Base-by-base conservation (phyloP, 2,888 invertebrate genomes). In the Psylliodes chrysocephalus region DNA sequence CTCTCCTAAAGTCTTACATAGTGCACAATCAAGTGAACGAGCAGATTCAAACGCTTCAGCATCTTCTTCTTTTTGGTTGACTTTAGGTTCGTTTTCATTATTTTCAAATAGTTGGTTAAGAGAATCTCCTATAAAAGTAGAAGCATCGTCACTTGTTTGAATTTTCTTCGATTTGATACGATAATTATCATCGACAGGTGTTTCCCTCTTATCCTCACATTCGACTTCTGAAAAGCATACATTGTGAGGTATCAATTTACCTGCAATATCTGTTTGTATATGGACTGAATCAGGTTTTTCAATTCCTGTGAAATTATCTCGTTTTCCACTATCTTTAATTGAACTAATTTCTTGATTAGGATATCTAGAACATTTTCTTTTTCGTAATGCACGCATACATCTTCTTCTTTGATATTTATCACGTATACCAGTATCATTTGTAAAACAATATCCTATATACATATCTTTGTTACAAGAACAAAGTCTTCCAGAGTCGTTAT, bases 1-100 rank as follows among this genome's bases (percentile, higher is more conserved):
- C 7, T 65, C 63, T 33, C 61, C 59, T 4, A 66, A 8, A 14
- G 38, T 52, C 30, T 54, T 62, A 25, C 46, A 49, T 17, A 15
- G 55, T 10, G 14, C 35, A 25, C 44, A 51, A 2, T 49, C 15
- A 2, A 5, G 7, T 3, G 55, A 44, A 17, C 55, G 14, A 19
- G 55, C 55, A 1, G 55, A 25, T 51, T 55, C 47, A 14, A 49
- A 49, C 1, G 17, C 38, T 35, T 59, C 59, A 4, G 12, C 25
- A 10, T 52, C 52, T 30, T 52, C 18, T 2, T 15, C 19, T 14
- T 44, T 18, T 8, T 17, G 46, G 17, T 15, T 7, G 8, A 17
- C 19, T 30, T 33, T 17, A 10, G 12, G 28, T 8, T 33, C n/a
- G 12, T 14, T 33, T 53, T 57, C 1, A 35, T 17, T n/a, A 6